Conservation (phyloP, 2,797 vertebrate genomes). For the Galagoides demidoff region DNA sequence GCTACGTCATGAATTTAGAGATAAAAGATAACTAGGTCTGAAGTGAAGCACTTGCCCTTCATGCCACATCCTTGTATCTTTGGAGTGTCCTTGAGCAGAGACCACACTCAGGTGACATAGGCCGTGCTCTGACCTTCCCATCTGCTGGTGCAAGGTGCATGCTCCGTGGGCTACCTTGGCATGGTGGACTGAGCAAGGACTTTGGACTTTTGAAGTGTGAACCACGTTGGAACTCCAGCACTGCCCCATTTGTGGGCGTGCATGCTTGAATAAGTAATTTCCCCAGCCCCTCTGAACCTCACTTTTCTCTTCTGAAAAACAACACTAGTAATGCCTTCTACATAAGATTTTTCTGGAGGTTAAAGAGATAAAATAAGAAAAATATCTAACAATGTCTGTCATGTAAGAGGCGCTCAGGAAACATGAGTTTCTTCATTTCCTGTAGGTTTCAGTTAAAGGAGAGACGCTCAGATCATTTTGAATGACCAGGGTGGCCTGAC, state of each 20-base stretch:
- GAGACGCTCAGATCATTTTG: neutral
- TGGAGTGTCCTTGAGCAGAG: neutral
- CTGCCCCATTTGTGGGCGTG: accelerated
- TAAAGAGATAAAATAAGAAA: neutral
- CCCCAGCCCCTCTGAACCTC: neutral
- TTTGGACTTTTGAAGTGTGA: neutral
- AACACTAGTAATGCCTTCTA: neutral
- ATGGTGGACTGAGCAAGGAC: neutral
- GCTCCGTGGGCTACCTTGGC: neutral
- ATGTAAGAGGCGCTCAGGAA: neutral
- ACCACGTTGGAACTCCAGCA: neutral
- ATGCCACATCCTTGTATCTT: neutral
- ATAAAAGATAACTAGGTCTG: neutral
- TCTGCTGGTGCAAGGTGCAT: neutral
- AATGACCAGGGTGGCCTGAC: neutral
- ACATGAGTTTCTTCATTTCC: neutral
- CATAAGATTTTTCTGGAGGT: neutral
- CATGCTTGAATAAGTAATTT: neutral
- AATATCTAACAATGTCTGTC: neutral
- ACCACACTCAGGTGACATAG: neutral
- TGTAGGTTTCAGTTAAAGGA: neutral
- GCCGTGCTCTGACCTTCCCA: neutral
- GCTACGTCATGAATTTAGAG: neutral
- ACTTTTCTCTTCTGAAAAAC: neutral
- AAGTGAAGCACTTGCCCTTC: neutral